Evolutionary conservation across 1,140 invertebrate species (phyloP).

Genomic region (Episyrphus balteatus): DNA sequence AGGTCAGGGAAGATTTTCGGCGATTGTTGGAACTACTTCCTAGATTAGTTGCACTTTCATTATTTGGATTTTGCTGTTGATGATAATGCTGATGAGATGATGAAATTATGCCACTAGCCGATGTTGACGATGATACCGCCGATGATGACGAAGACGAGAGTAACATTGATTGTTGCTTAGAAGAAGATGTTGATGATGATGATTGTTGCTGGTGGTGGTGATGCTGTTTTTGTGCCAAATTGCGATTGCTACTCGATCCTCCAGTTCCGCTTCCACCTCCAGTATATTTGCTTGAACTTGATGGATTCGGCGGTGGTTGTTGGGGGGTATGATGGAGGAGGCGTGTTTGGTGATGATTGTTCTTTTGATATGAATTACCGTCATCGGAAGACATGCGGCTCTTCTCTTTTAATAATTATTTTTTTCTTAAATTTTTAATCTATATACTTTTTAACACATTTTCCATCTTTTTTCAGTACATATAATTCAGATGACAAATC

Average conservation of each 20-base stretch:
- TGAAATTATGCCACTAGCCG: too few species aligned
- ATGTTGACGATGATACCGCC: neutral
- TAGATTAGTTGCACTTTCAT: neutral
- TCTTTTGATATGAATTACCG: slow-evolving; percentile 1
- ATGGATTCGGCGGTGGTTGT: neutral
- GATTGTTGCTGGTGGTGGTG: neutral
- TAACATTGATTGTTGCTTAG: neutral
- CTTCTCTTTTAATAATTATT: neutral
- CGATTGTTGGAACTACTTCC: too few species aligned
- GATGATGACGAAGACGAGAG: neutral
- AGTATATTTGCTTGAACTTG: neutral
- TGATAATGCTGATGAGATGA: too few species aligned
- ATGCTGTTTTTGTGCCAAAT: neutral
- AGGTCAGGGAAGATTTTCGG: too few species aligned
- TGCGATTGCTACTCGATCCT: neutral
- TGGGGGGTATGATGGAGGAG: neutral
- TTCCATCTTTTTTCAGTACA: too few species aligned
- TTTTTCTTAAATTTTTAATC: too few species aligned
- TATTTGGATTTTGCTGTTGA: neutral
- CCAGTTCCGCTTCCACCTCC: neutral
- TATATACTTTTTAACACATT: too few species aligned
- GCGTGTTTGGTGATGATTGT: neutral
- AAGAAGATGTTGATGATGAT: neutral
- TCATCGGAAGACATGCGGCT: slow-evolving; percentile 3
- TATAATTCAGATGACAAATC: too few species aligned